phyloP scores from a whole-genome alignment of 2,797 vertebrate genomes.

The Pangasius sanitwongsei region DNA sequence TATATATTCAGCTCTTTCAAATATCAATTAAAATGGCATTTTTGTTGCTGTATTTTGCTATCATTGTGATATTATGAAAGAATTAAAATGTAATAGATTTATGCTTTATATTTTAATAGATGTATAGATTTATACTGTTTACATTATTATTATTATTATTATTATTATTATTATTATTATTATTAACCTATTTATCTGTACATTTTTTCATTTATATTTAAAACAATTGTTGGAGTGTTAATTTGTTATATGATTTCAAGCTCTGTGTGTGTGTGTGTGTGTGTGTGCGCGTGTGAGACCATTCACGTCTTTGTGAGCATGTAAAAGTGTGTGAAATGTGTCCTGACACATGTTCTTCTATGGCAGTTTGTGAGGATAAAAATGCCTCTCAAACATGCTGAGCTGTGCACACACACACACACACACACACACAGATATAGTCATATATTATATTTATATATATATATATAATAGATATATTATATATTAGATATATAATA shows the following conservation, averaged over 20 bases:
- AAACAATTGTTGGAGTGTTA: not conserved
- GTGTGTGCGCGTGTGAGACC: not conserved
- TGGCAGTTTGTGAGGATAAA: conserved; percentile 40
- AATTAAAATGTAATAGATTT: not conserved
- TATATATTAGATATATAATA: too few relatives aligned
- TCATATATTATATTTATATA: too few relatives aligned
- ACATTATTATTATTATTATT: not conserved
- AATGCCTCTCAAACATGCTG: conserved; percentile 35
- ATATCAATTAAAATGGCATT: not conserved
- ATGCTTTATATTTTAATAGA: not conserved
- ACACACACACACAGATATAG: conserved; percentile 12
- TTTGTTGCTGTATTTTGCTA: not conserved
- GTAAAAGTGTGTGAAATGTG: conserved; percentile 36
- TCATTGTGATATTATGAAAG: not conserved
- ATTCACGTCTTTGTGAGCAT: conserved; percentile 30
- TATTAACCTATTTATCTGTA: not conserved
- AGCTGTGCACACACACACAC: conserved; percentile 15
- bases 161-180: not conserved
- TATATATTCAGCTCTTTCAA: not conserved
- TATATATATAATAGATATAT: too few relatives aligned
- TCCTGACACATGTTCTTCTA: conserved; percentile 50
- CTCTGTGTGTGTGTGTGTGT: not conserved
- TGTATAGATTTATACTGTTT: too few relatives aligned
- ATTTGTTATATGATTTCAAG: not conserved
- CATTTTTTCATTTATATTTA: not conserved